These are phyloP conservation scores for Streptopelia turtur DNA, from an alignment of 2,797 vertebrate species.

Conservation along the genomic window DNA sequence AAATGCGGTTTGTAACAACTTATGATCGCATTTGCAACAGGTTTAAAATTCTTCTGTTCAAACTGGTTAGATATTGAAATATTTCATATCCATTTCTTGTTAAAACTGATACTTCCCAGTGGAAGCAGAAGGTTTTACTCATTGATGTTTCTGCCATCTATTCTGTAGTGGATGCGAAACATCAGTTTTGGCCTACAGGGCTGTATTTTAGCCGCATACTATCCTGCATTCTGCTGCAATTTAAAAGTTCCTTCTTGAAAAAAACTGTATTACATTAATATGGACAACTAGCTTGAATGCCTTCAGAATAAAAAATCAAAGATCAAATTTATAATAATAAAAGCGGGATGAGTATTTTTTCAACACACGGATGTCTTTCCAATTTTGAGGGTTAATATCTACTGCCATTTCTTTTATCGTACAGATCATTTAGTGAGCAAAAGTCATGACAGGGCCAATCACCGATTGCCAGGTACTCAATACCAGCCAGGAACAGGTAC, in stretches of 20 bases:
- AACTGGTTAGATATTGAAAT: not conserved
- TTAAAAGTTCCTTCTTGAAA: not conserved
- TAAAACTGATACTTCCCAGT: not conserved
- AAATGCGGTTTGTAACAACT: not conserved
- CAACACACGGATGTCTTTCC: not conserved
- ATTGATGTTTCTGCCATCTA: not conserved
- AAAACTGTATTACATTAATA: not conserved
- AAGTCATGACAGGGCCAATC: not conserved
- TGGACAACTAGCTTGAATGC: not conserved
- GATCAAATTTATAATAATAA: not conserved
- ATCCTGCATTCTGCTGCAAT: not conserved
- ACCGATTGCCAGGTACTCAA: not conserved
- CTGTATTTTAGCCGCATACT: not conserved
- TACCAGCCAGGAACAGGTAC: not conserved
- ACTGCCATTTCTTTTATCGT: not conserved
- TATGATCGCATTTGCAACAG: not conserved
- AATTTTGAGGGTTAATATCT: not conserved
- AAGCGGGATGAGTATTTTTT: not conserved
- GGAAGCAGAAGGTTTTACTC: not conserved
- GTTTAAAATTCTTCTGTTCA: not conserved
- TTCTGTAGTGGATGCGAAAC: not conserved
- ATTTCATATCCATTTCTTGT: not conserved
- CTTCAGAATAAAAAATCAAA: too few relatives aligned
- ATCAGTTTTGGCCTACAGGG: not conserved
- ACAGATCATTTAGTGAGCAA: not conserved